Conservation (phyloP, 2,113 vertebrate species). For the Australoheros scitulus region DNA sequence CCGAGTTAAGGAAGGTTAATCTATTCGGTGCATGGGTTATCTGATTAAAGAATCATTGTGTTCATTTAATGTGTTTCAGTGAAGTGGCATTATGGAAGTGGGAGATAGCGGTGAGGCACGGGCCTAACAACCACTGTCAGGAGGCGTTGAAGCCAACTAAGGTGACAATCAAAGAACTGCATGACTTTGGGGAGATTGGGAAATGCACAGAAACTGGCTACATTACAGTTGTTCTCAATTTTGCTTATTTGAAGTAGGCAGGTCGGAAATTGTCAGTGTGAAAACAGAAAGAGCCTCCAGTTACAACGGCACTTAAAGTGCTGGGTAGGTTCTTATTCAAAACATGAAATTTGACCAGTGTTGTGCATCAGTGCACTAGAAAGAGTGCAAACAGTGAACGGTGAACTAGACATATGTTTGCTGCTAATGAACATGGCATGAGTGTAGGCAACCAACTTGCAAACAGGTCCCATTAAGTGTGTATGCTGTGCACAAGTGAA, state of each 20-base stretch:
- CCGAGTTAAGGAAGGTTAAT: constrained; percentile 80
- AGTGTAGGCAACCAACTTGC: fast-evolving
- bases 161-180: constrained; percentile 44
- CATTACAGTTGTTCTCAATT: constrained; percentile 53
- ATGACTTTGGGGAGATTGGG: constrained; percentile 32
- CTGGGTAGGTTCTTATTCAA: background rate
- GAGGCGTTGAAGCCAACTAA: constrained; percentile 60
- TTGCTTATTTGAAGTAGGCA: constrained; percentile 53
- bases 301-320: constrained; percentile 13
- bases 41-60: constrained; percentile 83
- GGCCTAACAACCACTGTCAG: constrained; percentile 45
- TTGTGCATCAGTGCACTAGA: background rate
- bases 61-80: constrained; percentile 83
- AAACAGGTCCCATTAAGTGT: background rate
- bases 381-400: background rate
- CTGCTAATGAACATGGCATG: fast-evolving
- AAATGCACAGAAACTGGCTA: background rate
- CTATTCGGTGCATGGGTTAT: constrained; percentile 80
- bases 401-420: background rate
- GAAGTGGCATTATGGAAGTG: constrained; percentile 72
- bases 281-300: constrained; percentile 26
- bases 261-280: constrained; percentile 39
- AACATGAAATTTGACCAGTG: constrained; percentile 34
- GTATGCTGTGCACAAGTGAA: background rate
- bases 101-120: constrained; percentile 58